phyloP scores from a whole-genome alignment of 2,888 invertebrate species.

The Drosophila neotestacea region DNA sequence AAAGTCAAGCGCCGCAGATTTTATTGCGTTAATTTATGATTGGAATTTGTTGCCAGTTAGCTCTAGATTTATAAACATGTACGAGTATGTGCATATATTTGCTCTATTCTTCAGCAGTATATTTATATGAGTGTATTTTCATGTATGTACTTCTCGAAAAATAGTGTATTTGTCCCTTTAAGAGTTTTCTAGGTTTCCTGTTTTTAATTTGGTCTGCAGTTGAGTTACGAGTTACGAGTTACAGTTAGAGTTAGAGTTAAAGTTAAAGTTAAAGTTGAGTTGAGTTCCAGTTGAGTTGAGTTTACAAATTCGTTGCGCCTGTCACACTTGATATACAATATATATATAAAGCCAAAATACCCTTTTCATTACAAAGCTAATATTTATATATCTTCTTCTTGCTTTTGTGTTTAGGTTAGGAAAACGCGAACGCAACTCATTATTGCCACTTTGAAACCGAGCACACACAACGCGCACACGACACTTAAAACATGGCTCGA shows the following conservation, averaged over 20 bases:
- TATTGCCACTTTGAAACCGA: slow-evolving; percentile 64
- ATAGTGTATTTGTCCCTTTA: slow-evolving; percentile 41
- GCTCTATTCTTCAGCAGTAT: slow-evolving; percentile 26
- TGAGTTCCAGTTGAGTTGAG: slow-evolving; percentile 21
- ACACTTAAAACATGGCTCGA: slow-evolving; percentile 56
- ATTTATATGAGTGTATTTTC: slow-evolving; percentile 13
- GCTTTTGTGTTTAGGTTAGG: slow-evolving; percentile 11
- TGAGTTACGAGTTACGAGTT: slow-evolving; percentile 33
- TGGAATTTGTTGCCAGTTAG: slow-evolving; percentile 73
- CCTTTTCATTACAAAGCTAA: slow-evolving; percentile 5
- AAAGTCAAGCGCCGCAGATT: slow-evolving; percentile 60
- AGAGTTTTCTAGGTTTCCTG: slow-evolving; percentile 40
- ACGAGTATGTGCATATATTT: slow-evolving; percentile 17
- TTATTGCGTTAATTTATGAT: slow-evolving; percentile 74
- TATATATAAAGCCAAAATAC: slow-evolving; percentile 14
- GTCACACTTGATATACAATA: slow-evolving; percentile 18
- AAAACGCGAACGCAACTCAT: slow-evolving; percentile 30
- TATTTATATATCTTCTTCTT: slow-evolving; percentile 7
- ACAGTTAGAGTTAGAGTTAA: slow-evolving; percentile 20
- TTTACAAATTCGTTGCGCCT: slow-evolving; percentile 36
- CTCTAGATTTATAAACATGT: slow-evolving; percentile 50
- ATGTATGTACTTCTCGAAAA: slow-evolving; percentile 57
- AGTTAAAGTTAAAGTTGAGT: slow-evolving; percentile 28
- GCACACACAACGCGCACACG: slow-evolving; percentile 43
- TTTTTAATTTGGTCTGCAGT: slow-evolving; percentile 55